These are phyloP conservation scores for Felis catus DNA, from an alignment of 2,113 vertebrate species.

Conservation along the genomic window F.catus_Fca126_mat1.0 CM031412.1:93524001-93524500, in stretches of 20 bases:
- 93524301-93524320: not conserved
- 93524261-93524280: not conserved
- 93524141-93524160: not conserved
- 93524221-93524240: not conserved
- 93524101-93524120: not conserved
- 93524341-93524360: constrained; percentile 9
- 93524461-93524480: too few species aligned
- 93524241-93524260: not conserved
- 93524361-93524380: not conserved
- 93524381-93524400: not conserved
- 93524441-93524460: not conserved
- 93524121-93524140: not conserved
- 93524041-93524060: not conserved
- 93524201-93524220: not conserved
- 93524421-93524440: not conserved
- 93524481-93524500: too few species aligned
- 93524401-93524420: not conserved
- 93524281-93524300: not conserved
- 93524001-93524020: not conserved
- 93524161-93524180: not conserved
- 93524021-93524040: not conserved
- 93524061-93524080: not conserved
- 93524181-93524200: not conserved
- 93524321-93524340: not conserved
- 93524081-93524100: not conserved